Base-by-base conservation (phyloP, 2,113 vertebrate species). In the Platichthys flesus region DNA sequence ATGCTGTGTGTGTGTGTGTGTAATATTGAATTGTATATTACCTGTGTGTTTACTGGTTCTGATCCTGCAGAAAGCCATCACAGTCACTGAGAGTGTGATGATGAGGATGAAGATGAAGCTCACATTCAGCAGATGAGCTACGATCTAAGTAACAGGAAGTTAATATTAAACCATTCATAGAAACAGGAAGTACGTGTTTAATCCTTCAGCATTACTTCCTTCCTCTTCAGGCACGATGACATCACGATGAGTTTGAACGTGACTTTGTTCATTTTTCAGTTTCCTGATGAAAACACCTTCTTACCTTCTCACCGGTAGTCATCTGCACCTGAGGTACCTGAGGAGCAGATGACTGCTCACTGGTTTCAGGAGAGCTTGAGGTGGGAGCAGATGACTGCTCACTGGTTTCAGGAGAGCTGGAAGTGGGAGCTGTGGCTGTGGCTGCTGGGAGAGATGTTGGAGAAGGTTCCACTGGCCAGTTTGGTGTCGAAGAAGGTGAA, bases 331-430 rank as follows among this genome's bases (percentile, higher is more conserved):
- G n/a, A n/a, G n/a, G n/a, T n/a, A n/a, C n/a, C n/a, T n/a, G n/a
- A n/a, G n/a, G n/a, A n/a, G n/a, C n/a, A n/a, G n/a, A n/a, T n/a
- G n/a, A n/a, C n/a, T n/a, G n/a, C n/a, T n/a, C n/a, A n/a, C n/a
- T n/a, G n/a, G n/a, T n/a, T n/a, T n/a, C n/a, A n/a, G n/a, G n/a
- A n/a, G n/a, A n/a, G n/a, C n/a, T n/a, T n/a, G n/a, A n/a, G n/a
- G n/a, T n/a, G n/a, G n/a, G n/a, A n/a, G n/a, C n/a, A 0, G 3
- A 55, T 1, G 1, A 0, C 0, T 18, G 35, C 0, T 37, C 35
- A 8, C 35, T 0, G 21, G 9, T 0, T 42, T 57, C 9, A 31
- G 62, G 2, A 9, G 76, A 62, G 49, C 21, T 2, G 49, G 71
- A 62, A 66, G 66, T 24, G 23, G 55, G 23, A 31, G n/a, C 28